Base-by-base conservation (phyloP, 2,113 vertebrate genomes). In the Euleptes europaea region DNA sequence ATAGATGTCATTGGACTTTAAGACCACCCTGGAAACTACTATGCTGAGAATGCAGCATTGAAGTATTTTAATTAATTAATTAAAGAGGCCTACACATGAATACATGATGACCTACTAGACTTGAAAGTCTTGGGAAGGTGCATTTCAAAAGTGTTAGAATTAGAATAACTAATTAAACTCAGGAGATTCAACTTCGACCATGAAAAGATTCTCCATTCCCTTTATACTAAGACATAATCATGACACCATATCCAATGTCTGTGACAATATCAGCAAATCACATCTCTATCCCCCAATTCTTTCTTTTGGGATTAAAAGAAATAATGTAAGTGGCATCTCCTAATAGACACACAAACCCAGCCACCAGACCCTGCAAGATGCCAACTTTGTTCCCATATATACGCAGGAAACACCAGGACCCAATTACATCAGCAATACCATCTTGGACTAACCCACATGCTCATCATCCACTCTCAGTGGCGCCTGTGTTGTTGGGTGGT, bases 321-420 rank as follows among this genome's bases (percentile, higher is more conserved):
- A 91, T 89, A 94, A 76, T 15, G 26, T 10, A 23, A 44, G 23
- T 69, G 60, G 12, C 89, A 81, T 65, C 49, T 51, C 49, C 12
- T 51, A 51, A 13, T 14, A 51, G 49, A 51, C 49, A 51, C 49
- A 51, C 49, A 51, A 51, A 51, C 49, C 44, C 10, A 47, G 10
- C 5, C 5, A 47, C 44, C 44, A 47, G 44, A 47, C 10, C 49
- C 13, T 51, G 49, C 49, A 51, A 51, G 49, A 13, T 11, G 13
- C 49, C 49, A 51, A 51, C 49, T 51, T 51, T 51, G 49, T 51
- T 14, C 49, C 49, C 49, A 44, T 51, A 51, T 51, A 14, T 51
- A 13, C 49, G 4, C 49, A 51, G 49, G 49, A 2, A 51, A 51
- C 13, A 51, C 49, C 49, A 51, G 49, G 49, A 51, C 12, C 49